A percentile compares a stretch with the other conserved stretches of the same genome.
Evolutionary conservation across 2,797 vertebrate genomes (phyloP).

Genomic region (Nothura maculosa): DNA sequence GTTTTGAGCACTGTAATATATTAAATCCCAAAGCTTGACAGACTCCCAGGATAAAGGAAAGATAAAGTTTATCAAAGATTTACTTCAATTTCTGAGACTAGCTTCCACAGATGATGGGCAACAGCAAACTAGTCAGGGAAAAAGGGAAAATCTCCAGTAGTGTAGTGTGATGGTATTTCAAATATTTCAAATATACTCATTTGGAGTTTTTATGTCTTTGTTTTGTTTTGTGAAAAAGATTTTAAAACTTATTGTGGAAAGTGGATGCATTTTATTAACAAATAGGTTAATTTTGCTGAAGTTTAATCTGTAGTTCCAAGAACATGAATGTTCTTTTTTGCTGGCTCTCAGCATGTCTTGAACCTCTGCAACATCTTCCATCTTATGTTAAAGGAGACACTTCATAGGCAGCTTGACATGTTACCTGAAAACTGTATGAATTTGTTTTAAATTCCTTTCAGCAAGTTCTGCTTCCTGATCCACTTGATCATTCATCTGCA

Average conservation of each 20-base stretch:
- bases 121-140: background rate
- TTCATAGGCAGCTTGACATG: background rate
- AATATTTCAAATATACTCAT: background rate
- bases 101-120: background rate
- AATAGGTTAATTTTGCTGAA: fast-evolving
- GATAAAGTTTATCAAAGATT: background rate
- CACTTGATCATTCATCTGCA: fast-evolving
- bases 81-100: background rate
- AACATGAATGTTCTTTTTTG: background rate
- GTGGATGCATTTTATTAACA: background rate
- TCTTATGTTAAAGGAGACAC: background rate
- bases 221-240: fast-evolving
- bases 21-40: background rate
- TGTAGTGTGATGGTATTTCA: background rate
- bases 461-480: background rate
- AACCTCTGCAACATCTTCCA: background rate
- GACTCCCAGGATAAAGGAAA: background rate
- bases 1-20: background rate
- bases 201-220: background rate
- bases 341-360: background rate
- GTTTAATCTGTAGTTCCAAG: background rate
- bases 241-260: background rate
- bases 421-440: background rate
- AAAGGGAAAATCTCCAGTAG: background rate
- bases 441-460: background rate